Evolutionary conservation across 2,888 invertebrate species (phyloP).

Genomic region (Brenthis daphne): DNA sequence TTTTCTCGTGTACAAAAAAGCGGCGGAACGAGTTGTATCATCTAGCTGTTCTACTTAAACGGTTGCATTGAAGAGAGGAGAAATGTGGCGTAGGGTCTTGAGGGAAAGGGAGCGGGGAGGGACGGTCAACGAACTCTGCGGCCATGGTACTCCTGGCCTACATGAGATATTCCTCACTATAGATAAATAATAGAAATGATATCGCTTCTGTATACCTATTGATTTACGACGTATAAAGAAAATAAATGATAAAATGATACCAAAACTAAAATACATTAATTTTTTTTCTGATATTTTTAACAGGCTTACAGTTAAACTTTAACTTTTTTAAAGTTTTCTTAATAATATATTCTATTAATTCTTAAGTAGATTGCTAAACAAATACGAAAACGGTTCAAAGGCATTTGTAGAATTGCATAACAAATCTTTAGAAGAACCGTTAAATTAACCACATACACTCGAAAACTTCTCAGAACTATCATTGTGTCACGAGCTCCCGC

Average conservation of each 20-base stretch:
- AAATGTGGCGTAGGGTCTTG: constrained; percentile 68
- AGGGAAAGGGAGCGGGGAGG: constrained; percentile 52
- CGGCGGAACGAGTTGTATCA: constrained; percentile 49
- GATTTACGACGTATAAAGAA: not conserved
- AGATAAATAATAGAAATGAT: not conserved
- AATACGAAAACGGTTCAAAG: constrained; percentile 42
- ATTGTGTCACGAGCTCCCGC: constrained; percentile 48
- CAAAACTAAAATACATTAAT: not conserved
- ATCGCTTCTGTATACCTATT: not conserved
- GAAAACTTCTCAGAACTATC: constrained; percentile 64
- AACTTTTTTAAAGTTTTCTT: too few relatives aligned
- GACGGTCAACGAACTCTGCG: constrained; percentile 66
- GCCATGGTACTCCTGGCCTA: constrained; percentile 78
- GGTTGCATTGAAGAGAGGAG: constrained; percentile 60
- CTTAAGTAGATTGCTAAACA: constrained; percentile 21
- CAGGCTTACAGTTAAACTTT: too few relatives aligned
- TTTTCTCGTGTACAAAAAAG: constrained; percentile 52
- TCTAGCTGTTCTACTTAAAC: constrained; percentile 53
- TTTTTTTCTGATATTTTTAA: not conserved
- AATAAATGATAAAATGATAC: not conserved
- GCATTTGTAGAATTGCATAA: constrained; percentile 58
- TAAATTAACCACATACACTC: constrained; percentile 71
- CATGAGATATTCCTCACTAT: constrained; percentile 36
- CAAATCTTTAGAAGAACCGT: constrained; percentile 58
- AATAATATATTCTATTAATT: constrained; percentile 5